Base-by-base conservation (phyloP, 2,797 vertebrate species). In the Fratercula arctica region DNA sequence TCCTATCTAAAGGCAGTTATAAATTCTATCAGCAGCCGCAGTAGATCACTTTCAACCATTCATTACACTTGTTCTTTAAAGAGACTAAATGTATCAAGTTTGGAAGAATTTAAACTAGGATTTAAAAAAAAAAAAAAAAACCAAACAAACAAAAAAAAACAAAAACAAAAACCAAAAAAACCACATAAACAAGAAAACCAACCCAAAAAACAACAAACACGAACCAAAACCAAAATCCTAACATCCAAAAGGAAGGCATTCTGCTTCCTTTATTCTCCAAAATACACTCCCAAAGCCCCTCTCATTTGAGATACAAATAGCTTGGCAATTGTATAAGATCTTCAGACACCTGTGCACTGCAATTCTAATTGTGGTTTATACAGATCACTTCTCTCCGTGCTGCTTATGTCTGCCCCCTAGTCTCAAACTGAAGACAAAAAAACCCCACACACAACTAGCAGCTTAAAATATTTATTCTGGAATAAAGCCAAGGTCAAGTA, bases 341-440 rank as follows among this genome's bases (percentile, higher is more conserved):
- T 89, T 95, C 88, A 90, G 80, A 93, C 95, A 96, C 96, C 90
- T 97, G 93, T 93, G 94, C 80, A 92, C 80, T 73, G 85, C 90
- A 93, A 82, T 93, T 94, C 88, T 96, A 96, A 96, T 93, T 97
- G 96, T 94, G 91, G 85, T 93, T 96, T 97, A 96, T 93, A 96
- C 91, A 95, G 85, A 96, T 97, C 92, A 85, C 67, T 96, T 97
- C 92, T 95, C 89, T 69, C 87, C 61, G 13, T 37, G 78, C 91
- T 96, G 88, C 67, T 94, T 95, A 82, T 85, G 93, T 82, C 91
- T 94, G 93, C 75, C 94, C 85, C 69, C 93, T 91, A 87, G 81
- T 82, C 93, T 92, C 95, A 96, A 60, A 87, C 73, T 1, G 41
- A 94, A 93, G 57, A 80, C 50, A 95, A 96, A 94, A 95, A 90